Percentiles rank a stretch among this genome's conserved stretches.
phyloP scores from a whole-genome alignment of 2,113 vertebrate species.

The Coturnix japonica region DNA sequence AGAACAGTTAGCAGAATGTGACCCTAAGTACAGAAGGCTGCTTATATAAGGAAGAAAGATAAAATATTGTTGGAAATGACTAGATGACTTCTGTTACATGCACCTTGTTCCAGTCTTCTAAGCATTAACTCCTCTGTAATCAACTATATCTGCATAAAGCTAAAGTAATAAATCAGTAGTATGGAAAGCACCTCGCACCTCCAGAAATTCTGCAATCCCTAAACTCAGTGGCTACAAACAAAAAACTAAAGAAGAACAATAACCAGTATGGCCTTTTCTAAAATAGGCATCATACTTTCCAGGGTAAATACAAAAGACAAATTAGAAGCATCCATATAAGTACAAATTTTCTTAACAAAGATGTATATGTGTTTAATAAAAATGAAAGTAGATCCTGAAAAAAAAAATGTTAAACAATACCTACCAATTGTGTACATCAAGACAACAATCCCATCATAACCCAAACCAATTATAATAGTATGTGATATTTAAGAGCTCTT shows the following conservation, averaged over 20 bases:
- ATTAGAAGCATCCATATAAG: background rate
- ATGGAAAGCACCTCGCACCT: background rate
- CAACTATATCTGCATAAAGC: background rate
- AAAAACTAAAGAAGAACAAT: background rate
- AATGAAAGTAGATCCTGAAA: slow-evolving; percentile 20
- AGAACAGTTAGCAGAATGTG: background rate
- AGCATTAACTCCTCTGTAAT: background rate
- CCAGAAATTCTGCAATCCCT: background rate
- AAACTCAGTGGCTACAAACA: background rate
- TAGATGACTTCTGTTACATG: background rate
- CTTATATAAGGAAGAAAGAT: background rate
- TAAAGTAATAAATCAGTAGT: background rate
- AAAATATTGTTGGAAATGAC: background rate
- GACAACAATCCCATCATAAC: slow-evolving; percentile 47
- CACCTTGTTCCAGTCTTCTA: background rate
- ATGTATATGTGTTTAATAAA: slow-evolving; percentile 56
- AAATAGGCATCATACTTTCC: background rate
- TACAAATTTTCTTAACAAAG: background rate
- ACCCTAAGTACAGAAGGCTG: background rate
- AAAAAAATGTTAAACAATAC: slow-evolving; percentile 52
- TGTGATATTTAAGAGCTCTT: slow-evolving; percentile 94
- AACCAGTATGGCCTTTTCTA: background rate
- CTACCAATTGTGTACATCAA: slow-evolving; percentile 53
- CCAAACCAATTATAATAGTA: slow-evolving; percentile 81
- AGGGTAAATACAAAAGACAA: background rate